Base-by-base conservation (phyloP, 37 sponge, comb jelly and placozoan genomes). In the Agelas oroides region DNA sequence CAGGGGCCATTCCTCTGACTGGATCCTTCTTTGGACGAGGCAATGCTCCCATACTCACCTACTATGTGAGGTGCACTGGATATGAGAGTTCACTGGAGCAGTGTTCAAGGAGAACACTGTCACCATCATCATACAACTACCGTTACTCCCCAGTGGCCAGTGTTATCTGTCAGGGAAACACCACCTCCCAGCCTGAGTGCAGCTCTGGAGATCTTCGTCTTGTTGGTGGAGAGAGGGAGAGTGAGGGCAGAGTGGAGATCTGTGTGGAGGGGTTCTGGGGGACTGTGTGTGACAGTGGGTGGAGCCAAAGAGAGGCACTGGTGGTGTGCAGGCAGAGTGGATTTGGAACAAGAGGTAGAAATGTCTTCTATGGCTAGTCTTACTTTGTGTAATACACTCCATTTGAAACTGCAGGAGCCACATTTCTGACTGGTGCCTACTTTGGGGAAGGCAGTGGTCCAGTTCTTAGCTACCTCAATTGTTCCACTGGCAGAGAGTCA, bases 321-420 rank as follows among this genome's bases (percentile, higher is more conserved):
- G 79, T 78, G 62, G 79, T 78, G 65, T 78, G 79, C 33, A 38
- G 65, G 28, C 79, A 78, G 79, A 63, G 61, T 37, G 79, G 79
- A 64, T 78, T 31, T 67, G n/a, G 34, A 67, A 8, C 69, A 67
- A 30, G 28, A 6, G 69, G 69, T 67, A 46, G 8, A 46, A 8
- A 46, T 46, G 46, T 8, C 46, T 46, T 46, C 46, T 46, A 46
- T n/a, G n/a, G n/a, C n/a, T n/a, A n/a, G n/a, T n/a, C n/a, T 46
- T 8, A 46, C 8, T 8, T 46, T 3, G 46, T 46, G 8, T 46
- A 46, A 8, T 46, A 46, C 46, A 46, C 46, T 46, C 8, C 46
- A 46, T 46, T 46, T 8, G 46, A 12, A 12, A 46, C 46, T 8
- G 8, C 8, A 46, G 46, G 46, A 46, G 46, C 46, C 3, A 46